A percentile compares a stretch with the other conserved stretches of the same genome.
phyloP scores from a whole-genome alignment of 2,888 invertebrate species.

The Axea sp. region DNA sequence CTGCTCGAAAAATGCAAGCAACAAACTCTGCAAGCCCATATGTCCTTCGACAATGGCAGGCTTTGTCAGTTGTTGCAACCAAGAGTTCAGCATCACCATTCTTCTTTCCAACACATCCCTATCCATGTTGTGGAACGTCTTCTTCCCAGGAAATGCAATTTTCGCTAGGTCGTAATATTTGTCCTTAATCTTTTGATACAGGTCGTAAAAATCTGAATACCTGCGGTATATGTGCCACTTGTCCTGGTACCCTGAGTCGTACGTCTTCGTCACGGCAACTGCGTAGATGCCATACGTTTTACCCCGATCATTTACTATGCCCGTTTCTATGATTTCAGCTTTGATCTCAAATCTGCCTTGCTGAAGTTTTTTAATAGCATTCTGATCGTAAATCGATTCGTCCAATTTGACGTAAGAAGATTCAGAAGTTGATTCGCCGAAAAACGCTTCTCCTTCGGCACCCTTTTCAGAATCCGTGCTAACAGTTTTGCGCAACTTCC shows the following conservation, averaged over 20 bases:
- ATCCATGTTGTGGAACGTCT: constrained; percentile 96
- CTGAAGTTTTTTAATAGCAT: constrained; percentile 75
- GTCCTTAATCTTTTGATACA: constrained; percentile 90
- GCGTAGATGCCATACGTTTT: constrained; percentile 94
- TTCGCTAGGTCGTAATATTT: constrained; percentile 90
- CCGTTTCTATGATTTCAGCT: constrained; percentile 79
- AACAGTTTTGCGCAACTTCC: constrained; percentile 64
- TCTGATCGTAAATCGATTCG: constrained; percentile 72
- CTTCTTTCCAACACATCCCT: constrained; percentile 90
- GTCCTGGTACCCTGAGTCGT: constrained; percentile 85
- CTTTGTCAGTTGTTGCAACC: constrained; percentile 86
- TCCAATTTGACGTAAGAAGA: constrained; percentile 70
- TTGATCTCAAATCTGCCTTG: constrained; percentile 76
- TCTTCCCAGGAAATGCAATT: constrained; percentile 93
- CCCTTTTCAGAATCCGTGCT: constrained; percentile 67
- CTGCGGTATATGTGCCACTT: constrained; percentile 95
- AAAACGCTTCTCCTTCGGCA: constrained; percentile 68
- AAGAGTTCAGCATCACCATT: constrained; percentile 89
- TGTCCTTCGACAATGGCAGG: constrained; percentile 82
- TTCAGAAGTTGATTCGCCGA: constrained; percentile 70
- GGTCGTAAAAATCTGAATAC: constrained; percentile 96
- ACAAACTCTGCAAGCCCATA: constrained; percentile 83
- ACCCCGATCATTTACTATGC: constrained; percentile 90
- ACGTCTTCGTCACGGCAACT: constrained; percentile 87
- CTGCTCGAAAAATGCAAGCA: constrained; percentile 85